phyloP scores from a whole-genome alignment of 2,888 invertebrate genomes.

The Drosophila fungiperda region DNA sequence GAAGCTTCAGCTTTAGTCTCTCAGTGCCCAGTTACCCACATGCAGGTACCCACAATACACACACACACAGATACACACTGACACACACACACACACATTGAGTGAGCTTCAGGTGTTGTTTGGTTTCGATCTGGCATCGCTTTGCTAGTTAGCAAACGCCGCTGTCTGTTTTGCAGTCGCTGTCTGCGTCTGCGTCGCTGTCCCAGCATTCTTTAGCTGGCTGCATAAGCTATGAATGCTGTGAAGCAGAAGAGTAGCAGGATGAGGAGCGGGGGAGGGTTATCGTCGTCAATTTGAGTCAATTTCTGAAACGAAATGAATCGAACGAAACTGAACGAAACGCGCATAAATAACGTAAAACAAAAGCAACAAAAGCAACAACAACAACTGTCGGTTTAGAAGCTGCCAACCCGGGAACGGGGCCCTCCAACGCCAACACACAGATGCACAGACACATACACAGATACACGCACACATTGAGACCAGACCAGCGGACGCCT shows the following conservation, averaged over 20 bases:
- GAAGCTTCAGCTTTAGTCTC: conserved; percentile 46
- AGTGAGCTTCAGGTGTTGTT: conserved; percentile 78
- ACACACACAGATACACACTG: conserved; percentile 16
- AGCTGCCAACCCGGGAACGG: conserved; percentile 56
- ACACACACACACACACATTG: conserved; percentile 19
- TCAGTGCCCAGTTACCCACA: conserved; percentile 12
- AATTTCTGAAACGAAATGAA: conserved; percentile 69
- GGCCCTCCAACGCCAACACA: conserved; percentile 74
- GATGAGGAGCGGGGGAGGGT: not conserved
- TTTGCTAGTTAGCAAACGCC: conserved; percentile 72
- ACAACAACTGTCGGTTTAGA: conserved; percentile 43
- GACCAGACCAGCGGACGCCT: conserved; percentile 68
- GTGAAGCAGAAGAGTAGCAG: not conserved
- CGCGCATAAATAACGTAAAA: conserved; percentile 76
- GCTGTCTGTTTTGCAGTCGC: conserved; percentile 27
- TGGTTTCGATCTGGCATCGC: conserved; percentile 64
- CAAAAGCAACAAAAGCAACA: conserved; percentile 33
- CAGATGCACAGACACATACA: conserved; percentile 7
- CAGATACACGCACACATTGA: conserved; percentile 31
- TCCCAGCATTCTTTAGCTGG: conserved; percentile 63
- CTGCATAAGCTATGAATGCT: conserved; percentile 5
- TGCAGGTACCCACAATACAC: conserved; percentile 41
- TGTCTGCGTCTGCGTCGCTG: conserved; percentile 40
- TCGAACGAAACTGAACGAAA: conserved; percentile 78
- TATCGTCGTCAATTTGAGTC: conserved; percentile 74